Percentiles rank a stretch among this genome's conserved stretches.
Evolutionary conservation across 2,797 vertebrate species (phyloP).

Genomic region (Cephalopachus bancanus): DNA sequence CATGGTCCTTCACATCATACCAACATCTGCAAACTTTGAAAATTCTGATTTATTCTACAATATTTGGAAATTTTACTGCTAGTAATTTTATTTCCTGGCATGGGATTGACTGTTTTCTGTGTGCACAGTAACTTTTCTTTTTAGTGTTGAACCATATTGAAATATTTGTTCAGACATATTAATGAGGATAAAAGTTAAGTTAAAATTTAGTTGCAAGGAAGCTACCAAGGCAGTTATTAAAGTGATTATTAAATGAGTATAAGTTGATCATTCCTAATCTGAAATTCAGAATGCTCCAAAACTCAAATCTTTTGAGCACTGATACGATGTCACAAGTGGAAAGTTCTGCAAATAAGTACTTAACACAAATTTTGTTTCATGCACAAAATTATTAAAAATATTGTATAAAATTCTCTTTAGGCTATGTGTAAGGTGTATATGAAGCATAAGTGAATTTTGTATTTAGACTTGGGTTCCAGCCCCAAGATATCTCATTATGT

Average conservation of each 20-base stretch:
- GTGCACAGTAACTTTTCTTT: constrained; percentile 40
- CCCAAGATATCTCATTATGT: neutral
- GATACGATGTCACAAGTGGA: neutral
- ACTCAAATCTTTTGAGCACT: neutral
- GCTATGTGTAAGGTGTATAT: neutral
- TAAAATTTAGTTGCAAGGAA: constrained; percentile 44
- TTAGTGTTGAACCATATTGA: constrained; percentile 8
- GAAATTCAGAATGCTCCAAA: neutral
- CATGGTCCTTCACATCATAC: neutral
- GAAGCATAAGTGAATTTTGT: neutral
- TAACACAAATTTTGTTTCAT: neutral
- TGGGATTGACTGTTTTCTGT: neutral
- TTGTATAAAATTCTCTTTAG: neutral
- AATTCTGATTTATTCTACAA: constrained; percentile 35
- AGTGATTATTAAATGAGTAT: neutral
- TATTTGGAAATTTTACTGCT: constrained; percentile 51
- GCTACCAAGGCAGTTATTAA: neutral
- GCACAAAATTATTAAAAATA: neutral
- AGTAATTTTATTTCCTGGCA: constrained; percentile 61
- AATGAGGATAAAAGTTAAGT: neutral
- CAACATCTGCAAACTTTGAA: constrained; percentile 35
- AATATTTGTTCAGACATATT: constrained; percentile 53
- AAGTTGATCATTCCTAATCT: neutral
- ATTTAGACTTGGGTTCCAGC: neutral
- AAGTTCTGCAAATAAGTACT: neutral